Evolutionary conservation across 2,797 vertebrate species (phyloP).

Genomic region (Pantherophis alleghaniensis): DNA sequence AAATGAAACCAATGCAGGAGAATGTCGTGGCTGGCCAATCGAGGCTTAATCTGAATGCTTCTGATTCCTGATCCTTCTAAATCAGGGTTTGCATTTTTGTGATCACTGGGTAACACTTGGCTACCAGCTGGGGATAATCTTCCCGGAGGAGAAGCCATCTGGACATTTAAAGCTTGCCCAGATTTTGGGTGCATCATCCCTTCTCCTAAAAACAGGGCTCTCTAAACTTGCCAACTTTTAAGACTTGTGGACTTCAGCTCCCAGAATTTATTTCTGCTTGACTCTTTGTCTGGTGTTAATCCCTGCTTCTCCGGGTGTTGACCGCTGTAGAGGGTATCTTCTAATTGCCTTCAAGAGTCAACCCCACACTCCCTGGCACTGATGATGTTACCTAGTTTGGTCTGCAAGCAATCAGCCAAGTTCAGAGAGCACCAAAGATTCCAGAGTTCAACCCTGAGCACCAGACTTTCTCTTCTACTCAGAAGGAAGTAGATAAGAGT

Average conservation of each 20-base stretch:
- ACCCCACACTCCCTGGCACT: neutral
- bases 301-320: neutral
- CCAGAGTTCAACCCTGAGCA: neutral
- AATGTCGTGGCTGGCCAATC: neutral
- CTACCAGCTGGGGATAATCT: neutral
- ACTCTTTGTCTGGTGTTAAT: neutral
- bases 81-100: neutral
- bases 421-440: neutral
- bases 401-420: neutral
- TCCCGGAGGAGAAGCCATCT: neutral
- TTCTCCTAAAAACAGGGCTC: neutral
- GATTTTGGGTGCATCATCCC: neutral
- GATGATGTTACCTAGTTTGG: neutral
- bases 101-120: neutral
- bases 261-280: neutral
- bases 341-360: neutral
- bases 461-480: neutral
- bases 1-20: neutral
- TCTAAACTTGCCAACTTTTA: neutral
- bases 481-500: neutral
- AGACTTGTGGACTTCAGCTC: neutral
- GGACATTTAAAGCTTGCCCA: neutral
- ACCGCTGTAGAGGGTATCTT: neutral
- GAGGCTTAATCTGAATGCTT: neutral
- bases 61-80: neutral